Base-by-base conservation (phyloP, 2,113 vertebrate genomes). In the Pelusios castaneus region DNA sequence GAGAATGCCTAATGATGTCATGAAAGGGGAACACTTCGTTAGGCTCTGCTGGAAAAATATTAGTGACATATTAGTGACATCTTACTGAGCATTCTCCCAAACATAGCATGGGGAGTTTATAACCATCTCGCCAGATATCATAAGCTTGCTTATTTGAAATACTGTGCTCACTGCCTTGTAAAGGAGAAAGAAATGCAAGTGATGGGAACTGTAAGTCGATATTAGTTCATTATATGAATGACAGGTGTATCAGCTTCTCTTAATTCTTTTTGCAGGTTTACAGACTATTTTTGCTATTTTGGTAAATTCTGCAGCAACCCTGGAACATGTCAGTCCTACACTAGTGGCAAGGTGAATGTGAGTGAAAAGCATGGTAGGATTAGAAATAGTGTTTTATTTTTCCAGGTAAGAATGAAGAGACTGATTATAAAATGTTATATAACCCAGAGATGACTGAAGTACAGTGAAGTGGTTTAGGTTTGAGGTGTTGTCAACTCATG, bases 401-500 rank as follows among this genome's bases (percentile, higher is more conserved):
- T 43, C 24, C 11, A 12, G n/a, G 12, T 75, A 38, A 22, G 13
- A 75, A 75, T 75, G 25, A 43, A 43, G 70, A 73, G 9, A 12
- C 41, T 27, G 41, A 43, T 75, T 75, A 45, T 27, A 45, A 75
- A 75, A 45, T 75, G 24, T 75, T 45, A 25, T 27, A 45, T 43
- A 45, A 43, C 41, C 70, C 11, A 43, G 24, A 43, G 41, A 43
- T 43, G 67, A 38, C 9, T 73, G 11, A 41, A 43, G 70, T 25
- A 41, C 11, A 75, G 12, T 75, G 34, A 67, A 89, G 31, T 90
- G 80, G 80, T 84, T 92, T 47, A 91, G 38, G 84, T 89, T 95
- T 85, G 41, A 24, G 45, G 43, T 58, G 82, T 67, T 94, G 91
- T 56, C 45, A 87, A 93, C 82, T 93, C 88, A 92, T 84, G 94